Percentiles rank a stretch among this genome's conserved stretches.
Conservation (phyloP, 2,113 vertebrate genomes). For the Heterocephalus glaber region DNA sequence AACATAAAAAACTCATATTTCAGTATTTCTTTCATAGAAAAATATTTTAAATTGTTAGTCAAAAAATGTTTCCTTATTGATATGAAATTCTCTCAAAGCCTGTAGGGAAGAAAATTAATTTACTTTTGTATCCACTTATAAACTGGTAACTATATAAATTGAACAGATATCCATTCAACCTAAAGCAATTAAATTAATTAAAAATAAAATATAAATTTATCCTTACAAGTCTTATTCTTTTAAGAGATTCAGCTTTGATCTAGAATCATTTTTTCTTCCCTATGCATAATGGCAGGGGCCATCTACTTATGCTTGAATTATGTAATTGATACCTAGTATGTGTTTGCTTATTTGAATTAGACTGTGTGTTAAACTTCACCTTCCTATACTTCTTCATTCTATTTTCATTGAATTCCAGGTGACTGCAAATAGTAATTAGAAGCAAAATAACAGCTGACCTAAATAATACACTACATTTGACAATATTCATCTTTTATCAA, state of each 20-base stretch:
- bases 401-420: background rate
- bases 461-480: background rate
- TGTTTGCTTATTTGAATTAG: background rate
- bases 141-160: background rate
- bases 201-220: constrained; percentile 18
- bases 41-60: background rate
- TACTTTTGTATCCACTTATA: background rate
- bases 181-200: constrained; percentile 15
- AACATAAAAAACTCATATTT: background rate
- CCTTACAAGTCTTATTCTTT: background rate
- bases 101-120: background rate
- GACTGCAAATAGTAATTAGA: background rate
- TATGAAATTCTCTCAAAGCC: background rate
- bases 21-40: constrained; percentile 2
- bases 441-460: background rate
- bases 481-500: constrained; percentile 7
- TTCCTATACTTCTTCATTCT: background rate
- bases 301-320: background rate
- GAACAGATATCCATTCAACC: background rate
- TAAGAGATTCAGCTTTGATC: constrained; percentile 9
- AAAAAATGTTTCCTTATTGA: background rate
- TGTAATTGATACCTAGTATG: background rate
- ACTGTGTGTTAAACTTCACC: background rate
- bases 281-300: background rate
- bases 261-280: background rate